Evolutionary conservation across 1,140 invertebrate genomes (phyloP).

Genomic region (Cyclargus thomasi): DNA sequence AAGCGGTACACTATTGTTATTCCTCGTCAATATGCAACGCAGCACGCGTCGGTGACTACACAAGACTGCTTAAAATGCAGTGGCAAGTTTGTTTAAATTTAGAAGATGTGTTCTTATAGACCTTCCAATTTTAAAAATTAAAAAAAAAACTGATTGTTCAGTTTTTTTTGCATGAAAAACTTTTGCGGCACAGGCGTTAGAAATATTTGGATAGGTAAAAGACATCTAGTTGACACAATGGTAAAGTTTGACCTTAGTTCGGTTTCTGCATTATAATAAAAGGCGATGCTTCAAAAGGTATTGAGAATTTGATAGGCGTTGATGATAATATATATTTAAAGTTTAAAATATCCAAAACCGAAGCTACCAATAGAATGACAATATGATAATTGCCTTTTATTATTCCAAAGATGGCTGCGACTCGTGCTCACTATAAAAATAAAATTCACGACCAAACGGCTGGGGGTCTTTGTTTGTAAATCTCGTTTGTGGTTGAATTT

Average conservation of each 20-base stretch:
- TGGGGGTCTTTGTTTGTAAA: slow-evolving; percentile 47
- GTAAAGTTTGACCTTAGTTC: no score
- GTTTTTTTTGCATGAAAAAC: no score
- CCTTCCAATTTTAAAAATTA: no score
- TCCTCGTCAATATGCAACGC: not conserved
- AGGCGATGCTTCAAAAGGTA: no score
- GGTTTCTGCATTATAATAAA: no score
- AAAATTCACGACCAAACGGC: slow-evolving; percentile 41
- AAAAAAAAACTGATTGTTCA: no score
- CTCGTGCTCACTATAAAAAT: slow-evolving; percentile 39
- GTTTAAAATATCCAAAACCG: slow-evolving; percentile 27
- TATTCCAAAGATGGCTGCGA: slow-evolving; percentile 31
- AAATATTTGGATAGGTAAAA: no score
- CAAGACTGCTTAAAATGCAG: not conserved
- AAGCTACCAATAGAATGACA: slow-evolving; percentile 30
- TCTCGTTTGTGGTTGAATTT: slow-evolving; percentile 13
- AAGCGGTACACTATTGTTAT: not conserved
- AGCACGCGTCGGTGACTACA: not conserved
- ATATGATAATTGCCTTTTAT: slow-evolving; percentile 36
- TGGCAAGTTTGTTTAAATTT: not conserved
- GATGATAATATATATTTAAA: not conserved
- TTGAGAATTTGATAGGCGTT: no score
- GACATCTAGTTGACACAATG: no score
- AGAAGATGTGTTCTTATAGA: not conserved
- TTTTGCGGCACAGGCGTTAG: no score